Percentiles rank a stretch among this genome's conserved stretches.
Conservation (phyloP, 2,113 vertebrate genomes). For the Thamnaconus septentrionalis region DNA sequence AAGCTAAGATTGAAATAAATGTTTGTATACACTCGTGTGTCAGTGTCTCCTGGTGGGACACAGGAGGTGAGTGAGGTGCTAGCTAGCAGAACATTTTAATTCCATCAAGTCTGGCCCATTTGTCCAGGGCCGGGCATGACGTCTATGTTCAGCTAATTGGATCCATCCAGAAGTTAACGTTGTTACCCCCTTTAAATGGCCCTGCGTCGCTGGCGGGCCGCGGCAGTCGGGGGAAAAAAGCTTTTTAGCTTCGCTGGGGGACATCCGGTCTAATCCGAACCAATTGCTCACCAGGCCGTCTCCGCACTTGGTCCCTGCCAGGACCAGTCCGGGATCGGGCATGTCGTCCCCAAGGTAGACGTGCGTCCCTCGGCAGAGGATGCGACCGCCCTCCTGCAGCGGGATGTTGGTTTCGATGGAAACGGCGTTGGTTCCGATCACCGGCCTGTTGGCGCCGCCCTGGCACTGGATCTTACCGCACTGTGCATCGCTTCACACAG, state of each 20-base stretch:
- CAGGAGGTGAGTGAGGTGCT: too few species aligned
- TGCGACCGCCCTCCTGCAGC: constrained; percentile 89
- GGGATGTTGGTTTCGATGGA: constrained; percentile 99
- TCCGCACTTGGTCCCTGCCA: constrained; percentile 93
- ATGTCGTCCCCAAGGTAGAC: constrained; percentile 98
- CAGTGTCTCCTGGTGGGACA: too few species aligned
- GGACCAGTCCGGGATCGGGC: constrained; percentile 95
- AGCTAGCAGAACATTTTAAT: too few species aligned
- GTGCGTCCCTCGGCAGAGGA: constrained; percentile 94
- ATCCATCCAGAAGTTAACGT: constrained; percentile 18
- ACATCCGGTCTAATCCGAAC: too few species aligned
- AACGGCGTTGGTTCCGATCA: constrained; percentile 97
- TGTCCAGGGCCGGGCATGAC: neutral
- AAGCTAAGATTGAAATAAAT: too few species aligned
- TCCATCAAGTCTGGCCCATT: too few species aligned
- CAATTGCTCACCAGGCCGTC: constrained; percentile 86
- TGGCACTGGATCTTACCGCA: constrained; percentile 99
- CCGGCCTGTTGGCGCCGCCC: constrained; percentile 92
- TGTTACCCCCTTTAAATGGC: constrained; percentile 5
- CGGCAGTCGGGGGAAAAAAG: too few species aligned
- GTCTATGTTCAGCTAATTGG: constrained; percentile 8
- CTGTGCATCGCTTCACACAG: constrained; percentile 86
- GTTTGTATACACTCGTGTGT: too few species aligned
- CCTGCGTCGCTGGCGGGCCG: too few species aligned
- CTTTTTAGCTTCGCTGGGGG: too few species aligned